phyloP scores from a whole-genome alignment of 2,113 vertebrate genomes.

The Piprites chloris region DNA sequence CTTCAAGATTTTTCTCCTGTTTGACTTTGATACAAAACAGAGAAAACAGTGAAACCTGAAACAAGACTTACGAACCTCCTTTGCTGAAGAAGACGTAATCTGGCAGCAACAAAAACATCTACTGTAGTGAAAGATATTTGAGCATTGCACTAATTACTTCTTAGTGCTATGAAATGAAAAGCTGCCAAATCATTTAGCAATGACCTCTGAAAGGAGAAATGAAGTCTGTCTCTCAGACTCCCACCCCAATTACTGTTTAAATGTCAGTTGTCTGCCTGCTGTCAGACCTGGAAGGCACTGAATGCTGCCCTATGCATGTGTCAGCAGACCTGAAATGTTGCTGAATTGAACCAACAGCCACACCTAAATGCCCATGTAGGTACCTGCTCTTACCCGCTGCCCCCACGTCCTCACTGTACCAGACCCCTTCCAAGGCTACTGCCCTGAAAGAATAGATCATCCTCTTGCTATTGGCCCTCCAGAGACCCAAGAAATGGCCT shows the following conservation, averaged over 20 bases:
- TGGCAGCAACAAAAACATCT: neutral
- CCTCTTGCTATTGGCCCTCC: neutral
- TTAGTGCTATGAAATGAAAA: neutral
- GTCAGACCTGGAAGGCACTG: accelerated
- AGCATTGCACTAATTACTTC: neutral
- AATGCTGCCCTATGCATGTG: neutral
- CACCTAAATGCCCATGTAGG: neutral
- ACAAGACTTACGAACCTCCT: neutral
- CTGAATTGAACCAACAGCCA: neutral
- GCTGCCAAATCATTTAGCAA: neutral
- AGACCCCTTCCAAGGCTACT: neutral
- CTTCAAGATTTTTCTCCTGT: neutral
- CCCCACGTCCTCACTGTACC: neutral
- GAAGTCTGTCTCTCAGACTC: neutral
- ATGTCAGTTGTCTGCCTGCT: neutral
- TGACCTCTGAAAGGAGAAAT: neutral
- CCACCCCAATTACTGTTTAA: neutral
- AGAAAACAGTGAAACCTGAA: neutral
- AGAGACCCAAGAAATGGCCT: neutral
- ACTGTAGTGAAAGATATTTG: neutral
- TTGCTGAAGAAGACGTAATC: neutral
- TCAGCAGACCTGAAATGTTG: neutral
- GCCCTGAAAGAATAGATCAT: neutral
- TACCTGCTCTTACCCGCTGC: neutral
- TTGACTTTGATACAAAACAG: neutral